Conservation (phyloP, 2,113 vertebrate species). For the Microtus oregoni region DNA sequence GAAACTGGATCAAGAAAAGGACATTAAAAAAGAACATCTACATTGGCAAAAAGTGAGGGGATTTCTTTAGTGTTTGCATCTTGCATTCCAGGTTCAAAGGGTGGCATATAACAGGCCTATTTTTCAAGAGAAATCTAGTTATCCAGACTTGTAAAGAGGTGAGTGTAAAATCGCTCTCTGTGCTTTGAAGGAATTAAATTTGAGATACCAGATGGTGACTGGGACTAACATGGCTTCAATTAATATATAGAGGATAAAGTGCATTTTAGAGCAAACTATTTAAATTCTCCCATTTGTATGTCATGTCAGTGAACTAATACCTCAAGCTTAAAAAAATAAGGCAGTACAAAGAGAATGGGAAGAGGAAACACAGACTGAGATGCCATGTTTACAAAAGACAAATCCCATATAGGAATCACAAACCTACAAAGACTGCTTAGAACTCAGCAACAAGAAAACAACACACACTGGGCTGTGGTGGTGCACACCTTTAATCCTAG, state of each 20-base stretch:
- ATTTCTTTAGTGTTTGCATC: slow-evolving; percentile 6
- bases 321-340: slow-evolving; percentile 7
- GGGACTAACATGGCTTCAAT: background rate
- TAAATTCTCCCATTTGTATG: background rate
- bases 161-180: background rate
- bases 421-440: background rate
- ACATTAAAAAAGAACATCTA: background rate
- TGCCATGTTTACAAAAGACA: background rate
- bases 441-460: slow-evolving; percentile 12
- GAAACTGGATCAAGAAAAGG: slow-evolving; percentile 58
- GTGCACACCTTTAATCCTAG: too few species aligned
- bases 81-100: slow-evolving; percentile 2
- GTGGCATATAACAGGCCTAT: background rate
- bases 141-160: slow-evolving; percentile 2
- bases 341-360: background rate
- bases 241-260: slow-evolving; percentile 14
- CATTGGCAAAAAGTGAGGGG: slow-evolving; percentile 4
- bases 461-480: background rate
- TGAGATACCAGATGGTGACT: background rate
- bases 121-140: slow-evolving; percentile 53
- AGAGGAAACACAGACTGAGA: background rate
- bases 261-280: slow-evolving; percentile 39
- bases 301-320: slow-evolving; percentile 3
- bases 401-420: background rate
- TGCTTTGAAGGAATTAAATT: slow-evolving; percentile 19